phyloP scores from a whole-genome alignment of 2,888 invertebrate genomes.

The Elysia crispata region DNA sequence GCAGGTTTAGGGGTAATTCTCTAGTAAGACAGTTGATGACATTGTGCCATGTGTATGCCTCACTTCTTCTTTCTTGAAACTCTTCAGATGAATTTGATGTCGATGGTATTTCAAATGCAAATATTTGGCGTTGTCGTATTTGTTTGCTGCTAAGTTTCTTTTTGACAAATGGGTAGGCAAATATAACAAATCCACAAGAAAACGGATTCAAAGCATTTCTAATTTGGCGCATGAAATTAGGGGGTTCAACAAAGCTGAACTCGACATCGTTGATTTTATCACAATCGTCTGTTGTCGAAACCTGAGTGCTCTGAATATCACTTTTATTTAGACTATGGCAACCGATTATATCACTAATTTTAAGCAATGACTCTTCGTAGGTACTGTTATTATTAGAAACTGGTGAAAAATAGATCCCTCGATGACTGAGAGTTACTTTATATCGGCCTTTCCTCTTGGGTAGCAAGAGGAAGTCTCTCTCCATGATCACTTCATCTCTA shows the following conservation, averaged over 20 bases:
- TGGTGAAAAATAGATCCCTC: conserved; percentile 58
- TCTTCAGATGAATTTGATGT: conserved; percentile 29
- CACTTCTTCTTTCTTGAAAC: conserved; percentile 66
- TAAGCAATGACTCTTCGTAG: conserved; percentile 58
- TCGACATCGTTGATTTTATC: too few relatives aligned
- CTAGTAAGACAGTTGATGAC: conserved; percentile 59
- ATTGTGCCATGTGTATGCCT: conserved; percentile 64
- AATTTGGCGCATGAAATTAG: too few relatives aligned
- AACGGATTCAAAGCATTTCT: conserved; percentile 51
- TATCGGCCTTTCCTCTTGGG: conserved; percentile 59
- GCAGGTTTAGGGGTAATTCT: conserved; percentile 50
- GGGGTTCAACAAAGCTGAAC: too few relatives aligned
- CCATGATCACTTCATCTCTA: conserved; percentile 59
- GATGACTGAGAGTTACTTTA: conserved; percentile 60
- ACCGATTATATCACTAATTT: conserved; percentile 71
- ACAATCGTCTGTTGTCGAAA: too few relatives aligned
- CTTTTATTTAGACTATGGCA: conserved; percentile 64
- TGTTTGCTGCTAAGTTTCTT: conserved; percentile 66
- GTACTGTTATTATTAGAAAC: conserved; percentile 51
- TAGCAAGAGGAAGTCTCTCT: conserved; percentile 63
- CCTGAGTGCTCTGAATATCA: too few relatives aligned
- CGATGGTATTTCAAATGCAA: conserved; percentile 63
- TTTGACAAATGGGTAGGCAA: conserved; percentile 70
- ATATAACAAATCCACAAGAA: conserved; percentile 67
- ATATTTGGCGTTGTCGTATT: conserved; percentile 60